Base-by-base conservation (phyloP, 2,888 invertebrate species). In the Phasia obesa region DNA sequence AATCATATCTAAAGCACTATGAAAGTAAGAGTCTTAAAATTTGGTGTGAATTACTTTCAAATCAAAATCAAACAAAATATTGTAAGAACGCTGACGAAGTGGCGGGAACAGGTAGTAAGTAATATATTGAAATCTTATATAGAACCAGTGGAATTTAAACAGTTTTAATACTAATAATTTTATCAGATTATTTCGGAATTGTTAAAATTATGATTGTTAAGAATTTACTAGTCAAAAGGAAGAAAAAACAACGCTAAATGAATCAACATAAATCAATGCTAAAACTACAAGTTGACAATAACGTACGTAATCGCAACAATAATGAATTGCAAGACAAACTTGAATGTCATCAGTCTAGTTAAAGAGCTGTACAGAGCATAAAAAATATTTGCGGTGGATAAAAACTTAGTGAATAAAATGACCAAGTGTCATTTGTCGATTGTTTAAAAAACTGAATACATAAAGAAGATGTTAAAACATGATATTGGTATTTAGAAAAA, bases 371-470 rank as follows among this genome's bases (percentile, higher is more conserved):
- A 49, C 2, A 57, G 0, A 65, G 62, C 35, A 35, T 21, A 11
- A 17, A 59, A 38, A 19, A 59, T 31, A 21, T 2, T 9, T 35
- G 4, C 17, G 2, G 11, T 11, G 11, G 5, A 11, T 35, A 35
- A 35, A 35, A 27, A 4, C 3, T 27, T 4, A 27, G 11, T 35
- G 6, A 25, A 31, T 6, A 47, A 59, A 42, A 38, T 51, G 74
- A 70, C 35, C 78, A 69, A 60, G 57, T 82, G 70, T 65, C 70
- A 78, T 75, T 78, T 78, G 75, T 74, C 65, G 69, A 75, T 44
- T 47, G 31, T 9, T 69, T 25, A 17, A 62, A 62, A 44, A 25
- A 55, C 5, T 21, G 0, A 67, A 51, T 1, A 13, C 25, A 59
- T 25, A 64, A 64, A 70, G 21, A 62, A 62, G 70, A 64, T 49